Base-by-base conservation (phyloP, 2,113 vertebrate genomes). In the Saguinus imperator region DNA sequence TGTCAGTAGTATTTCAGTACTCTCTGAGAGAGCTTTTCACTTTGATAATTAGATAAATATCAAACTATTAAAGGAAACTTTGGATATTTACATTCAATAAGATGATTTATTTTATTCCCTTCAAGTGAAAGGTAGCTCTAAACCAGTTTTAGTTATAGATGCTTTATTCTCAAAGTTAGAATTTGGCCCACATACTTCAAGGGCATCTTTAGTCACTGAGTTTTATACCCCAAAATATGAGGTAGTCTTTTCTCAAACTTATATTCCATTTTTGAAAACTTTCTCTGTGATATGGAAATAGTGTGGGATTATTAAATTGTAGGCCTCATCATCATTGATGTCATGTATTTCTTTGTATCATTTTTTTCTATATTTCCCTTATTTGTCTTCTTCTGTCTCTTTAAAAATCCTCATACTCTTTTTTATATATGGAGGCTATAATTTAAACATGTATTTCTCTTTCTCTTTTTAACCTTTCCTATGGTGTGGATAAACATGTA, bases 141-240 rank as follows among this genome's bases (percentile, higher is more conserved):
- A 91, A 29, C 9, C 9, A 94, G 9, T 89, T 93, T 58, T 96
- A 58, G 37, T 81, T 72, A 92, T 61, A 85, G 48, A 16, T 96
- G 45, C 58, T 66, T 91, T 66, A 89, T 93, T 4, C 86, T 93
- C 45, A 66, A 37, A 80, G 66, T 82, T 94, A 89, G 10, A 96
- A 70, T 93, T 95, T 94, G 52, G 37, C 11, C 40, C 91, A 37
- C 85, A 73, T 91, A 77, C 3, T 91, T 87, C 8, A 82, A 76
- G 9, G 14, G 16, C 83, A 76, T 58, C 37, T 88, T 81, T 85
- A 93, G 43, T 93, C 29, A 95, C 32, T 82, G 66, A 93, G 16
- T 61, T 64, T 87, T 87, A 68, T 4, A 79, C 27, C 50, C 61
- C n/a, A 45, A 43, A 85, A 40, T 91, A 82, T 18, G 16, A 92